A percentile compares a stretch with the other conserved stretches of the same genome.
Conservation (phyloP, 2,888 invertebrate species). For the Linhomoeus sp. region DNA sequence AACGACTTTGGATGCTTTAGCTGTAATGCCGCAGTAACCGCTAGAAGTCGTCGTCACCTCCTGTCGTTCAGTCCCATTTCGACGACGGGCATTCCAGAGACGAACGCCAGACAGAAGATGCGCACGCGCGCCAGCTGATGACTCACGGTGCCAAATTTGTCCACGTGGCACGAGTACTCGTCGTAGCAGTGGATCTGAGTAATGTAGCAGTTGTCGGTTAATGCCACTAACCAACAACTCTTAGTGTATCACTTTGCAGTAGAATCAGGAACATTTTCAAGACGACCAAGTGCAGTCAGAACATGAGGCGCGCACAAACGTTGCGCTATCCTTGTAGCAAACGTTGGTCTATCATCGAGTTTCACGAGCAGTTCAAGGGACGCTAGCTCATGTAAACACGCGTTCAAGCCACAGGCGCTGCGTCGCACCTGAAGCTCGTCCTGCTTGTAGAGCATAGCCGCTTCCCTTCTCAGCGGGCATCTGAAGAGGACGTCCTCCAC, state of each 20-base stretch:
- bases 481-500: conserved; percentile 81
- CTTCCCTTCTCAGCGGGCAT: conserved; percentile 43
- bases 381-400: no score
- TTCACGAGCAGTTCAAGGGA: no score
- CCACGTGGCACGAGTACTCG: conserved; percentile 31
- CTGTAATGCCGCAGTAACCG: background rate
- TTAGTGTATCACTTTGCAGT: no score
- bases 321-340: no score
- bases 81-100: conserved; percentile 86
- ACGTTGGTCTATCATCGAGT: no score
- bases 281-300: no score
- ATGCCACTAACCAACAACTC: conserved; percentile 38
- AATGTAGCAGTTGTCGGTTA: no score
- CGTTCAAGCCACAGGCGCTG: no score
- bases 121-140: conserved; percentile 84
- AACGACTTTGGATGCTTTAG: conserved; percentile 24
- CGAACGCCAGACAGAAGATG: conserved; percentile 80
- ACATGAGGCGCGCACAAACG: no score
- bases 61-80: conserved; percentile 90
- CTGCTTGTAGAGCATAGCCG: conserved; percentile 58
- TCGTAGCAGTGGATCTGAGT: conserved; percentile 25
- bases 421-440: conserved; percentile 90
- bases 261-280: no score
- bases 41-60: background rate
- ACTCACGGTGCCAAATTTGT: conserved; percentile 49